Conservation (phyloP, 1,140 invertebrate genomes). For the Drosophila repleta region DNA sequence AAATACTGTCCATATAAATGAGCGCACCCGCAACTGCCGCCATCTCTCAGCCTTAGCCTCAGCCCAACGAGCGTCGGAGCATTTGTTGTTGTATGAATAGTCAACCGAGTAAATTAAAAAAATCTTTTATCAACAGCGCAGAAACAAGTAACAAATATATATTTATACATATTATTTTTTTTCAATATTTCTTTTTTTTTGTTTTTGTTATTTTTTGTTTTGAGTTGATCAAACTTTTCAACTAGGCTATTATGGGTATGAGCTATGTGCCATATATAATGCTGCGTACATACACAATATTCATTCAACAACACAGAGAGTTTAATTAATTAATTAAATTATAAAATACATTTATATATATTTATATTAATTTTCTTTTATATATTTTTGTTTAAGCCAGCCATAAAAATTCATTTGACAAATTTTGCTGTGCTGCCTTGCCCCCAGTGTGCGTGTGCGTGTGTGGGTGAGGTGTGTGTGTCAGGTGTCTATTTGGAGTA, state of each 20-base stretch:
- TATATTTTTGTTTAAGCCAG: constrained; percentile 27
- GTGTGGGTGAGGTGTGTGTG: constrained; percentile 13
- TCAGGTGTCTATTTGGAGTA: constrained; percentile 52
- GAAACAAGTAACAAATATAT: constrained; percentile 76
- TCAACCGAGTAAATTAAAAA: constrained; percentile 67
- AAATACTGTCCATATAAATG: constrained; percentile 61
- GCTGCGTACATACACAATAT: constrained; percentile 52
- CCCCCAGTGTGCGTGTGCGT: constrained; percentile 27
- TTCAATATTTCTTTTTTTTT: constrained; percentile 19
- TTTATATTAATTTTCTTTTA: constrained; percentile 22
- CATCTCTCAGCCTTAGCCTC: constrained; percentile 22
- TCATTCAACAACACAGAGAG: constrained; percentile 76
- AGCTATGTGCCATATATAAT: constrained; percentile 51
- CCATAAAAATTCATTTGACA: constrained; percentile 19
- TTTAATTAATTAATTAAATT: constrained; percentile 61
- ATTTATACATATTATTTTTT: constrained; percentile 32
- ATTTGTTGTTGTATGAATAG: constrained; percentile 53
- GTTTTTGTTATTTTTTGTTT: constrained; percentile 19
- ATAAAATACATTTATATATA: constrained; percentile 21
- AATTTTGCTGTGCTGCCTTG: constrained; percentile 9
- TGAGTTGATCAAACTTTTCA: constrained; percentile 49
- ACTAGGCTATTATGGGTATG: constrained; percentile 48
- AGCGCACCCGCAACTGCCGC: constrained; percentile 22
- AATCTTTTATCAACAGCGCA: constrained; percentile 60
- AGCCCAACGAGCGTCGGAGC: constrained; percentile 49